These are phyloP conservation scores for Neoascia interrupta DNA, from an alignment of 2,888 invertebrate genomes.

Conservation along the genomic window DNA sequence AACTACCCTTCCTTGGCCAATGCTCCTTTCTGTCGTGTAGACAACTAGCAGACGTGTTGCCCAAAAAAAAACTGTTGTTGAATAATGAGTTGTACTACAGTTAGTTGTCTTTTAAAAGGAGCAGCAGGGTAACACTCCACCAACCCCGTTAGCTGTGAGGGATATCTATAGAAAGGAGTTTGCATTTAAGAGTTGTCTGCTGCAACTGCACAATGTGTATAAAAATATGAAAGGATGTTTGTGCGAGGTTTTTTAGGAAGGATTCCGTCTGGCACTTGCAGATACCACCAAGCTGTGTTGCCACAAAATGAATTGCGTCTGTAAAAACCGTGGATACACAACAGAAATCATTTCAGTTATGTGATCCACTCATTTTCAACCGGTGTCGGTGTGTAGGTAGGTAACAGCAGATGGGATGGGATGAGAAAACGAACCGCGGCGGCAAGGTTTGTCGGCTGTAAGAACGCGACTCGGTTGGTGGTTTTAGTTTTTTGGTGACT, in stretches of 20 bases:
- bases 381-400: too few species aligned
- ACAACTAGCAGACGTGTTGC: conserved; percentile 66
- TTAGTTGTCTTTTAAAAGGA: conserved; percentile 55
- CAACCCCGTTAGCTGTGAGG: too few species aligned
- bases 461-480: conserved; percentile 4
- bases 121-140: conserved; percentile 2
- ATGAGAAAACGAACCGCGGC: background rate
- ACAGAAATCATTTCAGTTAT: conserved; percentile 56
- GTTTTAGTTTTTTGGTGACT: conserved; percentile 8
- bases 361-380: conserved; percentile 45
- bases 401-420: too few species aligned
- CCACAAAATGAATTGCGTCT: conserved; percentile 64
- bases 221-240: conserved; percentile 46
- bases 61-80: conserved; percentile 44
- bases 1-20: conserved; percentile 35
- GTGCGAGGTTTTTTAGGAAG: conserved; percentile 9
- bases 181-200: conserved; percentile 52
- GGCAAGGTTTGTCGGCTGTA: background rate
- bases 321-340: conserved; percentile 56
- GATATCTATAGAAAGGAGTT: conserved; percentile 5
- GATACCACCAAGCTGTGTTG: conserved; percentile 33
- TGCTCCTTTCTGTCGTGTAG: conserved; percentile 43
- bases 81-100: conserved; percentile 67
- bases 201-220: conserved; percentile 65
- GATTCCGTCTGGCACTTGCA: conserved; percentile 36